A percentile compares a stretch with the other conserved stretches of the same genome.
These are phyloP conservation scores for Lucinisca nassula DNA, from an alignment of 2,888 invertebrate species.

Conservation along the genomic window DNA sequence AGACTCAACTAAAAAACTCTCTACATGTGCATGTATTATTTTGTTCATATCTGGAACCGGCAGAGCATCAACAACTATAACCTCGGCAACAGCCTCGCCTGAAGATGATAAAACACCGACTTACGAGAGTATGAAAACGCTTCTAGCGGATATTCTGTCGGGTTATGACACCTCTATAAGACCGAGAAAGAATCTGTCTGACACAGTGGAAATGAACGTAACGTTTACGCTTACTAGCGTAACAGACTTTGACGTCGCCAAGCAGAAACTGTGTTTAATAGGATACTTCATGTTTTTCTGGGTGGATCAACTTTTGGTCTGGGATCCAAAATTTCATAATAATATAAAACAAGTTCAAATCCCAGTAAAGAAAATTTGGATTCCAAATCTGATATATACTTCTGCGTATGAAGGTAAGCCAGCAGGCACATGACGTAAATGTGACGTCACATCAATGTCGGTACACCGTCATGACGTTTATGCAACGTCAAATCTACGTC, in stretches of 20 bases:
- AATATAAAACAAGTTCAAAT: neutral
- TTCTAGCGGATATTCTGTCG: neutral
- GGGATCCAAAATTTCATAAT: neutral
- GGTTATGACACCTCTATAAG: neutral
- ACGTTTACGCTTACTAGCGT: neutral
- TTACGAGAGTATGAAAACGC: neutral
- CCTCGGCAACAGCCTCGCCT: neutral
- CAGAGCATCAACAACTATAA: neutral
- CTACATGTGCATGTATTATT: no score
- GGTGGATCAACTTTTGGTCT: neutral
- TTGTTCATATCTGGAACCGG: neutral
- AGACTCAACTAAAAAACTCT: no score
- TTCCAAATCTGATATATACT: neutral
- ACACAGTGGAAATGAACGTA: neutral
- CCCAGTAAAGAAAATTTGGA: neutral
- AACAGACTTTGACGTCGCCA: neutral
- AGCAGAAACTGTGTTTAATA: neutral
- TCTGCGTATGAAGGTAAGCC: neutral
- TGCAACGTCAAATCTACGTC: no score
- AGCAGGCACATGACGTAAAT: no score
- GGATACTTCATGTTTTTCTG: neutral
- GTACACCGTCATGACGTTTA: no score
- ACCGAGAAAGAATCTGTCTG: neutral
- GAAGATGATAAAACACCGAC: neutral
- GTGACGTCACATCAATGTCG: no score